Evolutionary conservation across 2,888 invertebrate species (phyloP).

Genomic region (Andrena praecox): DNA sequence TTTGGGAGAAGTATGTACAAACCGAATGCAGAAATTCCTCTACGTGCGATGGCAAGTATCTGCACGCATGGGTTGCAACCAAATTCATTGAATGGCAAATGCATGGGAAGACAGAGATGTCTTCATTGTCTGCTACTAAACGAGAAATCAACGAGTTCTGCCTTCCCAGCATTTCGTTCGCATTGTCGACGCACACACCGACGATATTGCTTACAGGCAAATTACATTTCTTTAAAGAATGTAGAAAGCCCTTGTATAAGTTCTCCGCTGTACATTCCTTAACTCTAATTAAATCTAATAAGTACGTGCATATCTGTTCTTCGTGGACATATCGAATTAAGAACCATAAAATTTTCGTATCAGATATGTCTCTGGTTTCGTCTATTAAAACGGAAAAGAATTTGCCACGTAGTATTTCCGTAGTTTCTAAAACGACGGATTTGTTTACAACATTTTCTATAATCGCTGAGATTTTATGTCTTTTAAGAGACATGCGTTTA

Average conservation of each 20-base stretch:
- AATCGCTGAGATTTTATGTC: no score
- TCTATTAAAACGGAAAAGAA: not conserved
- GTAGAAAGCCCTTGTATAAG: slow-evolving; percentile 8
- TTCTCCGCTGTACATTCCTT: not conserved
- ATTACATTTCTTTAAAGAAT: not conserved
- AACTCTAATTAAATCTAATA: not conserved
- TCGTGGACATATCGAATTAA: not conserved
- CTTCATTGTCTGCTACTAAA: not conserved
- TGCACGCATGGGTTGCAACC: not conserved
- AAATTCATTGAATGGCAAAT: slow-evolving; percentile 2
- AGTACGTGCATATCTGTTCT: not conserved
- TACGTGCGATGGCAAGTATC: not conserved
- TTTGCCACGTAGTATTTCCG: not conserved
- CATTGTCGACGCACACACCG: not conserved
- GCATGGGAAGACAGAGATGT: not conserved
- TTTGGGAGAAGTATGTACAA: not conserved
- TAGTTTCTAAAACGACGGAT: no score
- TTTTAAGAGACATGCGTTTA: no score
- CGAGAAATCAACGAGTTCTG: not conserved
- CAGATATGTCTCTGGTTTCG: not conserved
- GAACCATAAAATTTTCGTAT: slow-evolving; percentile 5
- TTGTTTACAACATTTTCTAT: no score
- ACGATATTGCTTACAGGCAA: not conserved
- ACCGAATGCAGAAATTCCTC: not conserved
- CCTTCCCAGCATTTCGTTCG: not conserved